Percentiles rank a stretch among this genome's conserved stretches.
phyloP scores from a whole-genome alignment of 2,888 invertebrate genomes.

The Fabriciana adippe region DNA sequence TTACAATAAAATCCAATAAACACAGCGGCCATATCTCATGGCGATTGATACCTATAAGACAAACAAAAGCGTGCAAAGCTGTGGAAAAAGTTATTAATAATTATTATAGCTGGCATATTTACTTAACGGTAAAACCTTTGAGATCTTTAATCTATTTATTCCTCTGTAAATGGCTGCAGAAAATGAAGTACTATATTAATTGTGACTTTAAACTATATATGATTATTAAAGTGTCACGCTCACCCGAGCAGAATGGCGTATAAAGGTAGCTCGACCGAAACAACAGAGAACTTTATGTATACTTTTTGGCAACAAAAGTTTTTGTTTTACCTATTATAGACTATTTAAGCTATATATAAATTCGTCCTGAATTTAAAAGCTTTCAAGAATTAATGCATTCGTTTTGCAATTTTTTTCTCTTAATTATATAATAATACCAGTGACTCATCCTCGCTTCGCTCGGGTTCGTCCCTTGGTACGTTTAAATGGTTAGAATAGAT shows the following conservation, averaged over 20 bases:
- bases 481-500: no score
- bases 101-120: slow-evolving; percentile 2
- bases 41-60: no score
- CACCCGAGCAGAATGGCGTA: slow-evolving; percentile 31
- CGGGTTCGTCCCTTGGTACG: no score
- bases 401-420: no score
- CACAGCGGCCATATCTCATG: no score
- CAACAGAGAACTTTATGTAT: slow-evolving; percentile 31
- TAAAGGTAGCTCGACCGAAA: slow-evolving; percentile 35
- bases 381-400: no score
- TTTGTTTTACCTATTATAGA: neutral
- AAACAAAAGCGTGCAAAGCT: no score
- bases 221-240: slow-evolving; percentile 40
- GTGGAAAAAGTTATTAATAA: slow-evolving; percentile 1
- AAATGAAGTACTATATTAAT: slow-evolving; percentile 23
- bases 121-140: neutral
- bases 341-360: no score
- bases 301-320: slow-evolving; percentile 30
- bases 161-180: slow-evolving; percentile 1
- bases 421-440: no score
- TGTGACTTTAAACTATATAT: slow-evolving; percentile 28
- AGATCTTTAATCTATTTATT: slow-evolving; percentile 9
- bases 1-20: no score
- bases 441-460: no score
- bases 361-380: no score